Evolutionary conservation across 2,888 invertebrate genomes (phyloP).

Genomic region (Drosophila testacea): DNA sequence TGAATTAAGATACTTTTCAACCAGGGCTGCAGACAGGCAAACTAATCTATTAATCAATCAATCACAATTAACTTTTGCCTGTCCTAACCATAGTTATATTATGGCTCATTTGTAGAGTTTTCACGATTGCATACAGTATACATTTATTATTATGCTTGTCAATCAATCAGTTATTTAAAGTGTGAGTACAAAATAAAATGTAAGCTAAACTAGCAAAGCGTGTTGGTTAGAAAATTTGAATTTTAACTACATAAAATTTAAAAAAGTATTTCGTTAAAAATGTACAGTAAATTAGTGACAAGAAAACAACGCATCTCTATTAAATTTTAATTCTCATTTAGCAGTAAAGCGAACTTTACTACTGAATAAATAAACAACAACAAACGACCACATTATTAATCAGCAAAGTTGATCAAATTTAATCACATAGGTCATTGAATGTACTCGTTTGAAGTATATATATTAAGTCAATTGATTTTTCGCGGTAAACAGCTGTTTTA

Average conservation of each 20-base stretch:
- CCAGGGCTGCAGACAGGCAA: slow-evolving; percentile 24
- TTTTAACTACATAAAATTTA: neutral
- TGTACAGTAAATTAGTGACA: slow-evolving; percentile 9
- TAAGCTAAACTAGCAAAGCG: slow-evolving; percentile 37
- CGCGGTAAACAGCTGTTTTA: too few relatives aligned
- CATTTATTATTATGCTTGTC: neutral
- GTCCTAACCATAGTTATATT: slow-evolving; percentile 5
- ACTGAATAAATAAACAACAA: too few relatives aligned
- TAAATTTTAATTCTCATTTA: neutral
- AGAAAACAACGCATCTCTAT: neutral
- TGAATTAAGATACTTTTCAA: slow-evolving; percentile 6
- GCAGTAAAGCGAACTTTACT: too few relatives aligned
- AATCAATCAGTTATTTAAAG: slow-evolving; percentile 5
- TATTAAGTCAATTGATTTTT: too few relatives aligned
- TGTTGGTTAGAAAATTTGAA: slow-evolving; percentile 26
- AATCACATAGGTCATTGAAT: too few relatives aligned
- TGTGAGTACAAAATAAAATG: slow-evolving; percentile 23
- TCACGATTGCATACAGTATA: slow-evolving; percentile 15
- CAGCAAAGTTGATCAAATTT: too few relatives aligned
- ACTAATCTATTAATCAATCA: slow-evolving; percentile 13
- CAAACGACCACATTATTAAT: too few relatives aligned
- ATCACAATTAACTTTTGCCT: slow-evolving; percentile 5
- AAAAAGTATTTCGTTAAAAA: neutral
- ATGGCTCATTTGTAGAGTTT: slow-evolving; percentile 64
- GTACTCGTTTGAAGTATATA: too few relatives aligned